Evolutionary conservation across 2,113 vertebrate species (phyloP), one percentile per base, ranked within the genome.

Genomic region (Vombatus ursinus): DNA sequence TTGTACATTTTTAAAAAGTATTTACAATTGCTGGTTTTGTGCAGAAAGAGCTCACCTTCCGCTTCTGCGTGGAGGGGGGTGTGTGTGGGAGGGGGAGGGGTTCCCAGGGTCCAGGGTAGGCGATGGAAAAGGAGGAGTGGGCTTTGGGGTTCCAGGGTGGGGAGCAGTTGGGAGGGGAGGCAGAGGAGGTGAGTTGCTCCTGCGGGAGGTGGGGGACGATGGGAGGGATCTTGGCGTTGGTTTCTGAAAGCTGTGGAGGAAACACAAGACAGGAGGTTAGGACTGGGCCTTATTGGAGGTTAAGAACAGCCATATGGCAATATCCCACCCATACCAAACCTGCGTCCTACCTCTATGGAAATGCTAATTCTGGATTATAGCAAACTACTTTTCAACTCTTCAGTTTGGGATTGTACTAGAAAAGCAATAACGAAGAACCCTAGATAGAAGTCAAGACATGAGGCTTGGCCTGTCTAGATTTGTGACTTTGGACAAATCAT

Each of bases 1-100:
- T 98, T 98, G 96, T 97, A 98, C 97, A 48, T 98, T 98, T 98
- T 97, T 98, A 98, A 99, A 99, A 99, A 99, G 99, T 98, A 98
- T 99, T 99, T 99, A 99, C 99, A 99, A 99, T 99, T 99, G 99
- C 99, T 99, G 99, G 99, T 99, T 99, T 99, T 99, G 98, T 98
- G 98, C 98, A 99, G 98, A 98, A 98, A 98, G 98, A 98, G 97
- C 98, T 98, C 97, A 97, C 97, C 98, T 98, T 98, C 97, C 98
- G 98, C 98, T 98, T 98, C 98, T 98, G 98, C 98, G 95, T 97
- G 98, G 98, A 98, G 98, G 98, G 97, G 97, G 95, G 96, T 96
- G 98, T 96, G 51, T 96, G 91, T 9, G 49, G 89, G 93, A 52
- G 28, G 3, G 44, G 92, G 37, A 98, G 97, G 93, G 93, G 94